Conservation (phyloP, 2,113 vertebrate genomes). For the Pelecanus crispus region DNA sequence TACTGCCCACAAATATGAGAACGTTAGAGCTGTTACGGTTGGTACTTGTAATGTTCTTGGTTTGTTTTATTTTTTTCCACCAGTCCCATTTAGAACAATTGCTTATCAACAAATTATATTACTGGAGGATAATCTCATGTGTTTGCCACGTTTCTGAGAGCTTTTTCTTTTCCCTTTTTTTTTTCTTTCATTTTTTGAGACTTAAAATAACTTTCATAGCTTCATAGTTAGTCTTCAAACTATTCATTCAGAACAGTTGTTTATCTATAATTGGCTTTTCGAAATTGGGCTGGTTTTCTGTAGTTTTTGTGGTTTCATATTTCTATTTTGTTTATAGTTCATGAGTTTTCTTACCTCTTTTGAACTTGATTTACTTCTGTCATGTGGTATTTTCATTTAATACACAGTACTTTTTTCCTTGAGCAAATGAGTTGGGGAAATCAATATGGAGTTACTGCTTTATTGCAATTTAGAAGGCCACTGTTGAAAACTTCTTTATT, state of each 20-base stretch:
- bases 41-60: background rate
- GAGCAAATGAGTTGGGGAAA: background rate
- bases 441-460: background rate
- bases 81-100: background rate
- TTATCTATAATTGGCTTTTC: background rate
- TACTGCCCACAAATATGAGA: background rate
- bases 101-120: background rate
- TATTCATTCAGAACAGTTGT: background rate
- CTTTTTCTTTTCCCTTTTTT: background rate
- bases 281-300: background rate
- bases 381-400: background rate
- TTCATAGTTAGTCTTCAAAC: background rate
- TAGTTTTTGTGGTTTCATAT: background rate
- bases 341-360: background rate
- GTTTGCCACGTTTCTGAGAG: background rate
- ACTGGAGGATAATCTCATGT: background rate
- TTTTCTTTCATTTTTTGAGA: background rate
- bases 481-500: background rate
- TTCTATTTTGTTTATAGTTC: background rate
- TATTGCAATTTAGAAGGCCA: background rate
- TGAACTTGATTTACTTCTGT: background rate
- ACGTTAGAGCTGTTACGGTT: background rate
- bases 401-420: background rate
- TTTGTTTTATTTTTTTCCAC: background rate
- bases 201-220: background rate